Percentiles rank a stretch among this genome's conserved stretches.
Evolutionary conservation across 1,140 invertebrate genomes (phyloP).

Genomic region (Heliothis subflexa): DNA sequence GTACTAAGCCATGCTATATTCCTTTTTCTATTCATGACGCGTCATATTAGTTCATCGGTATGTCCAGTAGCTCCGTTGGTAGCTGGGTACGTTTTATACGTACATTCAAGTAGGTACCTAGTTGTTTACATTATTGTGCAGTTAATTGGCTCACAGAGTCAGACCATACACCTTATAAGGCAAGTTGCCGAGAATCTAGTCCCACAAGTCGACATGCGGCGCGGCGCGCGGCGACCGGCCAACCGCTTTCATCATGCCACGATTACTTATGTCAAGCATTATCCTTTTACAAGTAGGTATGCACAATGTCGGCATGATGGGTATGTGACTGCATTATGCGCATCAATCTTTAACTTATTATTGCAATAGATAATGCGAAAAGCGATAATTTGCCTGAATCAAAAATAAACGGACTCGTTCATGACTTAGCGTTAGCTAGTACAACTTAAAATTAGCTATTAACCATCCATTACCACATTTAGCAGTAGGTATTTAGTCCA

Average conservation of each 20-base stretch:
- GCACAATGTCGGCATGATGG: constrained; percentile 31
- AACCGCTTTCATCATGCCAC: constrained; percentile 62
- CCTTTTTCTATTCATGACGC: constrained; percentile 20
- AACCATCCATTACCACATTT: not conserved
- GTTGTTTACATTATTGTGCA: constrained; percentile 62
- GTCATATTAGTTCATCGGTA: constrained; percentile 41
- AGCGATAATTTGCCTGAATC: not conserved
- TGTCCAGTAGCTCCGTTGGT: constrained; percentile 51
- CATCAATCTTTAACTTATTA: not conserved
- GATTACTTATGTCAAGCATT: constrained; percentile 54
- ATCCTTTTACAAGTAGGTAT: constrained; percentile 43
- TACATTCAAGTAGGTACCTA: constrained; percentile 53
- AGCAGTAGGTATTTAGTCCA: constrained; percentile 1
- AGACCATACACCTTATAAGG: constrained; percentile 64
- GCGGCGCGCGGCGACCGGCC: constrained; percentile 34
- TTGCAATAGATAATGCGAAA: constrained; percentile 1
- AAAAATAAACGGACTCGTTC: not conserved
- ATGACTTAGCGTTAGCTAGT: not conserved
- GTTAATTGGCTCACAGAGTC: constrained; percentile 66
- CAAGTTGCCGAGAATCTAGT: constrained; percentile 68
- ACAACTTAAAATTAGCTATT: not conserved
- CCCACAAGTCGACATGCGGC: constrained; percentile 50
- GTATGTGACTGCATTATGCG: constrained; percentile 12
- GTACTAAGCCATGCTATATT: not conserved
- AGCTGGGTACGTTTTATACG: not conserved